Evolutionary conservation across 2,888 invertebrate genomes (phyloP), one percentile per base, ranked within the genome.

Genomic region (Latrodectus elegans): DNA sequence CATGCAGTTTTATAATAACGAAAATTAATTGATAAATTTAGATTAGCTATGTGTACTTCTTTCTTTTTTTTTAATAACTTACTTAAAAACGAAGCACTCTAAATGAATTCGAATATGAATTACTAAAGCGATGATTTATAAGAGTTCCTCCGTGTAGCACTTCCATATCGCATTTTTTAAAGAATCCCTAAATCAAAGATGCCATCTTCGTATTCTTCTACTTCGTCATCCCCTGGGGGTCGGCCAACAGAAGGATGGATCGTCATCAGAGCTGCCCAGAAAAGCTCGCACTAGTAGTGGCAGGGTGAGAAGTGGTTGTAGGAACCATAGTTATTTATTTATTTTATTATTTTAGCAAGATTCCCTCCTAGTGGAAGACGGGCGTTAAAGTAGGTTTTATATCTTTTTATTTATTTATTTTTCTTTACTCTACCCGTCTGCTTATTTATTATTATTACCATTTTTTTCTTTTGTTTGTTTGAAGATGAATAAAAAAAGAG

Each of bases 241-340:
- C 38, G 17, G 49, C 12, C 38, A 53, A 53, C 80, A 38, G 11
- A 53, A 10, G 64, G 80, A 17, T 60, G 68, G 64, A 74, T 74
- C 81, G 52, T 73, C 73, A 67, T 53, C 64, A 71, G 51, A 49
- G 51, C 72, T 60, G 60, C 52, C 22, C 17, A n/a, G n/a, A 67
- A 72, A 38, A 38, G 38, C 38, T 38, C 38, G 6, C 38, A 60
- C 82, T 55, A 70, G 70, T 83, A 83, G 75, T 83, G 70, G 70
- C 22, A 75, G 82, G 67, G 75, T 74, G 75, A 74, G 74, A 82
- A 82, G 75, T 51, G 82, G 70, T 75, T 83, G 75, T 51, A 67
- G 67, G 68, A 70, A 75, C 68, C 26, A 68, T 38, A 73, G 38
- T 38, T 38, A 38, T 38, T 38, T 38, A 38, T 38, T 73, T 73